Conservation (phyloP, 2,113 vertebrate genomes). For the Apodemus speciosus region DNA sequence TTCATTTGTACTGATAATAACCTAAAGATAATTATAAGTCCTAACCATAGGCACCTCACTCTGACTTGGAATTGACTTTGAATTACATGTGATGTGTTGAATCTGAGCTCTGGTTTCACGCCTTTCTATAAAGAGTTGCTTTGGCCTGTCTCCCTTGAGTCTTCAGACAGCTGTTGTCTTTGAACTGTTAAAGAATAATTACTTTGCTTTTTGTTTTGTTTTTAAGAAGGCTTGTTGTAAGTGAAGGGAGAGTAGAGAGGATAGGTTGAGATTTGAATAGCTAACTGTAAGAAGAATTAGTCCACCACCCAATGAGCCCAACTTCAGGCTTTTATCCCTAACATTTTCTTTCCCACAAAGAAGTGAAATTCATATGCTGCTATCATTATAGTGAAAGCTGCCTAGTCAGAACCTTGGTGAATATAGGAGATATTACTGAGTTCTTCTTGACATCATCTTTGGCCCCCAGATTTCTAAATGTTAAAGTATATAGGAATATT, state of each 20-base stretch:
- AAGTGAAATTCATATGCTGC: neutral
- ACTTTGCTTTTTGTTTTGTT: neutral
- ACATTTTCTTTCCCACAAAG: neutral
- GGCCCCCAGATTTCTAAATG: neutral
- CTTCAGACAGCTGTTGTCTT: conserved; percentile 34
- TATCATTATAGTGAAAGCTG: neutral
- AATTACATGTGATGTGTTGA: neutral
- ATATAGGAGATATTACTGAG: conserved; percentile 23
- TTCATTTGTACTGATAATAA: conserved; percentile 26
- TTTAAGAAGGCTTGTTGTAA: conserved; percentile 37
- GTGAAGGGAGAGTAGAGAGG: neutral
- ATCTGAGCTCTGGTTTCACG: conserved; percentile 23
- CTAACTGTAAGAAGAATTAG: conserved; percentile 51
- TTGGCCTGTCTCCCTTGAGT: conserved; percentile 42
- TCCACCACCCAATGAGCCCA: neutral
- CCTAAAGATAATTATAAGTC: conserved; percentile 15
- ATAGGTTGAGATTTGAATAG: conserved; percentile 50
- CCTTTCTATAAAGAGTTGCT: conserved; percentile 35
- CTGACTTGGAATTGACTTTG: conserved; percentile 43
- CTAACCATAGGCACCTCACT: neutral
- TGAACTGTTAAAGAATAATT: conserved; percentile 39
- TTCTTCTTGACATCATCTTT: conserved; percentile 1
- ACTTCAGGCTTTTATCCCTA: neutral
- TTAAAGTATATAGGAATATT: conserved; percentile 31
- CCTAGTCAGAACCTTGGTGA: neutral